These are phyloP conservation scores for Strix uralensis DNA, from an alignment of 2,113 vertebrate species.

Conservation along the genomic window DNA sequence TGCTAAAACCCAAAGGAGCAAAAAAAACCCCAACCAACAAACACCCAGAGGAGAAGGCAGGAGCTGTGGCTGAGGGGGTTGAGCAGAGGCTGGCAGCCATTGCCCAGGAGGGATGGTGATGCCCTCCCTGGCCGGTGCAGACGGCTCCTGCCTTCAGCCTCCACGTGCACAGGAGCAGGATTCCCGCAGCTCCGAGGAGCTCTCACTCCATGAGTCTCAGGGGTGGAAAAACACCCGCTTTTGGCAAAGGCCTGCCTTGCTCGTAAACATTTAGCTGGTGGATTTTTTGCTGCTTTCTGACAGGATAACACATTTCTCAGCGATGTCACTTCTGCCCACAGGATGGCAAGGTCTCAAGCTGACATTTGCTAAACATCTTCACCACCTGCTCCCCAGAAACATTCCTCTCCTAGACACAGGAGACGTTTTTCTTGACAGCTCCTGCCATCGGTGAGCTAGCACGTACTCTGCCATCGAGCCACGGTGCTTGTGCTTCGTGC, in stretches of 20 bases:
- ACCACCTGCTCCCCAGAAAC: constrained; percentile 36
- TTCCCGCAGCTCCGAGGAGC: not conserved
- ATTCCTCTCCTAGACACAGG: not conserved
- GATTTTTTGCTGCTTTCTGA: not conserved
- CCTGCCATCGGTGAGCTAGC: not conserved
- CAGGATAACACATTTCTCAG: constrained; percentile 22
- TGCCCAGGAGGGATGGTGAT: not conserved
- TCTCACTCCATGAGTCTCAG: not conserved
- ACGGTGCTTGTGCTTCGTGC: fast-evolving
- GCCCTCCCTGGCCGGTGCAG: not conserved
- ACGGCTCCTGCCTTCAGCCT: not conserved
- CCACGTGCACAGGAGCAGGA: not conserved
- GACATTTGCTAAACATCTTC: constrained; percentile 48
- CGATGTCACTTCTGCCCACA: constrained; percentile 44
- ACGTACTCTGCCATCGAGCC: not conserved
- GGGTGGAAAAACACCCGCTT: not conserved
- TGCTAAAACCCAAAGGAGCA: not conserved
- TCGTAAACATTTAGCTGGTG: not conserved
- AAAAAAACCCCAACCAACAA: not conserved
- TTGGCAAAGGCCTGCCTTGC: not conserved
- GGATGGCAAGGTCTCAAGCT: constrained; percentile 52
- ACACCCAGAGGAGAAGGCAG: not conserved
- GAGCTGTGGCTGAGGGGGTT: fast-evolving
- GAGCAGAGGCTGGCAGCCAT: not conserved
- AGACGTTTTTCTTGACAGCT: not conserved